Conservation (phyloP, 1,140 invertebrate species). For the Sinonovacula constricta region DNA sequence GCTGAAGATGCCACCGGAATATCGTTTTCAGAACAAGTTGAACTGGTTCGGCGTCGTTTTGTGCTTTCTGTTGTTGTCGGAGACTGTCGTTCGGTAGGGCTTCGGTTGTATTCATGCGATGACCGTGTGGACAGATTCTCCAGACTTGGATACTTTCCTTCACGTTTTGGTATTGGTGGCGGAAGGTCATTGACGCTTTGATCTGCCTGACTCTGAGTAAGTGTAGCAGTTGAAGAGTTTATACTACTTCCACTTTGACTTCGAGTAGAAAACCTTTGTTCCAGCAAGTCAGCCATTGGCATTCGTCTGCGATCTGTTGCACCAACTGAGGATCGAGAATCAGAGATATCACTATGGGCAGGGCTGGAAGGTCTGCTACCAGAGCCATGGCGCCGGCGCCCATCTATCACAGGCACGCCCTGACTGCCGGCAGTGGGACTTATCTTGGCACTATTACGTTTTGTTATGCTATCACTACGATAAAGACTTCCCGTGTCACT, state of each 20-base stretch:
- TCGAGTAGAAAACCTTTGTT: constrained; percentile 52
- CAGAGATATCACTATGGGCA: constrained; percentile 26
- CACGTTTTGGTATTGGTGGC: constrained; percentile 28
- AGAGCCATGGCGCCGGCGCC: constrained; percentile 58
- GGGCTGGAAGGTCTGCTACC: constrained; percentile 66
- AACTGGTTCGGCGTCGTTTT: constrained; percentile 42
- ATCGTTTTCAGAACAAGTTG: constrained; percentile 57
- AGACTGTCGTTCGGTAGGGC: constrained; percentile 42
- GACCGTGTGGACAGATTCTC: constrained; percentile 46
- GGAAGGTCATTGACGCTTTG: constrained; percentile 41
- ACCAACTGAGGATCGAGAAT: constrained; percentile 8
- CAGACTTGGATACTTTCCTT: constrained; percentile 38
- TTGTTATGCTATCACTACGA: constrained; percentile 36
- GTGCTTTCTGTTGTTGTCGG: constrained; percentile 23
- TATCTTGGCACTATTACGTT: constrained; percentile 40
- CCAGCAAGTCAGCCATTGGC: constrained; percentile 57
- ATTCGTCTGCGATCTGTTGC: constrained; percentile 35
- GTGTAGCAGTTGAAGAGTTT: constrained; percentile 37
- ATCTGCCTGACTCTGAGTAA: constrained; percentile 49
- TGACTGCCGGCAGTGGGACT: constrained; percentile 41
- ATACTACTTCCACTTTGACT: constrained; percentile 36
- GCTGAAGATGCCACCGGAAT: constrained; percentile 1
- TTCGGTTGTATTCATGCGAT: constrained; percentile 47
- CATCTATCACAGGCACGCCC: constrained; percentile 63
- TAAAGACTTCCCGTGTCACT: constrained; percentile 43